Conservation (phyloP, 1,140 invertebrate species). For the Eumeta japonica region DNA sequence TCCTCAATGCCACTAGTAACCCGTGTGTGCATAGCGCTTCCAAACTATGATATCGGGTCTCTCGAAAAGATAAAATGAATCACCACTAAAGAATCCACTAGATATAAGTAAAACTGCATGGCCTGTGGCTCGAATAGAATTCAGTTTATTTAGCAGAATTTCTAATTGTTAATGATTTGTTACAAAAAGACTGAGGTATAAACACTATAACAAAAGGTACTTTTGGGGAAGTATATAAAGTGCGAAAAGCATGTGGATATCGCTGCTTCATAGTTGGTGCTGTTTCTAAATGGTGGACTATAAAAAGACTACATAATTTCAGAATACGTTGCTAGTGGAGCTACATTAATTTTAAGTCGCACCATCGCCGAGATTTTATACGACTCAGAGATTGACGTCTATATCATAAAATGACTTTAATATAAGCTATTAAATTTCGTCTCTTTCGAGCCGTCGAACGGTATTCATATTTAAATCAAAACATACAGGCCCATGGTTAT, state of each 20-base stretch:
- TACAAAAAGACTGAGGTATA: conserved; percentile 64
- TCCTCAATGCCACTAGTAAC: conserved; percentile 49
- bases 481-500: too few relatives aligned
- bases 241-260: conserved; percentile 74
- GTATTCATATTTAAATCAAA: too few relatives aligned
- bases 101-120: conserved; percentile 70
- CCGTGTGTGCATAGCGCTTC: conserved; percentile 54
- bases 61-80: conserved; percentile 64
- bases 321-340: too few relatives aligned
- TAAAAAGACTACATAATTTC: conserved; percentile 78
- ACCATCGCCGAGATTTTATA: too few relatives aligned
- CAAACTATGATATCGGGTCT: conserved; percentile 61
- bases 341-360: too few relatives aligned
- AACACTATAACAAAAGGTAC: conserved; percentile 77
- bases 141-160: conserved; percentile 82
- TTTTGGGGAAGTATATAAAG: conserved; percentile 83
- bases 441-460: too few relatives aligned
- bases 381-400: too few relatives aligned
- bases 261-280: conserved; percentile 82
- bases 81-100: conserved; percentile 60
- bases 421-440: too few relatives aligned
- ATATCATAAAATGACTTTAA: too few relatives aligned
- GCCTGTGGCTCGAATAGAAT: conserved; percentile 73
- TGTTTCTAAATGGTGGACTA: conserved; percentile 78
- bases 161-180: conserved; percentile 62